Conservation (phyloP, 1,140 invertebrate genomes). For the Aphis gossypii region DNA sequence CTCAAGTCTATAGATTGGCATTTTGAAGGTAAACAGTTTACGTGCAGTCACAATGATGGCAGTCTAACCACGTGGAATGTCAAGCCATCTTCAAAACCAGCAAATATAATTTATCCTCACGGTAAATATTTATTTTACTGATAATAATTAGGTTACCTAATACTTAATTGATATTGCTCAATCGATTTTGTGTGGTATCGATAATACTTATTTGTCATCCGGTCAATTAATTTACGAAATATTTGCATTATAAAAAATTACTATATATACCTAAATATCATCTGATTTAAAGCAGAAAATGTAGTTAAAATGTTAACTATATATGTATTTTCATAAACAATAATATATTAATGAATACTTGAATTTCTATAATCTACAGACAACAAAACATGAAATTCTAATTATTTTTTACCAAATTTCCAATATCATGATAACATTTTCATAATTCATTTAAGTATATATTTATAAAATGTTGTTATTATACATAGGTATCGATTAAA, state of each 20-base stretch:
- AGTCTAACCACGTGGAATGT: slow-evolving; percentile 91
- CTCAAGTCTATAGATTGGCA: slow-evolving; percentile 93
- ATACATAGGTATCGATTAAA: neutral
- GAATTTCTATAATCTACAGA: too few relatives aligned
- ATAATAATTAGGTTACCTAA: neutral
- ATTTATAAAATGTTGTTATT: neutral
- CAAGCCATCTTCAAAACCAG: slow-evolving; percentile 77
- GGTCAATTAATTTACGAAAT: neutral
- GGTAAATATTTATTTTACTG: slow-evolving; percentile 70
- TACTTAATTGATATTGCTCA: neutral
- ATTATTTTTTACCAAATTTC: too few relatives aligned
- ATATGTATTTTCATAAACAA: too few relatives aligned
- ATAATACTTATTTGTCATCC: neutral
- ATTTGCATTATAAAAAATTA: neutral
- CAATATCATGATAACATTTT: too few relatives aligned
- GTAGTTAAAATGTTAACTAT: neutral
- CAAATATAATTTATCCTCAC: slow-evolving; percentile 86
- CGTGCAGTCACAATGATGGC: slow-evolving; percentile 95
- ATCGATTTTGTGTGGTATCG: neutral
- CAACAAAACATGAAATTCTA: too few relatives aligned
- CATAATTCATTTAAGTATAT: too few relatives aligned
- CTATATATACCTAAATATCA: neutral
- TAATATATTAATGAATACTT: too few relatives aligned
- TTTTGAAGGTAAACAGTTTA: slow-evolving; percentile 97
- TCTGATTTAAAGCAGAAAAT: neutral